Percentiles rank a stretch among this genome's conserved stretches.
These are phyloP conservation scores for Rhagonycha fulva DNA, from an alignment of 2,888 invertebrate species.

Conservation along the genomic window DNA sequence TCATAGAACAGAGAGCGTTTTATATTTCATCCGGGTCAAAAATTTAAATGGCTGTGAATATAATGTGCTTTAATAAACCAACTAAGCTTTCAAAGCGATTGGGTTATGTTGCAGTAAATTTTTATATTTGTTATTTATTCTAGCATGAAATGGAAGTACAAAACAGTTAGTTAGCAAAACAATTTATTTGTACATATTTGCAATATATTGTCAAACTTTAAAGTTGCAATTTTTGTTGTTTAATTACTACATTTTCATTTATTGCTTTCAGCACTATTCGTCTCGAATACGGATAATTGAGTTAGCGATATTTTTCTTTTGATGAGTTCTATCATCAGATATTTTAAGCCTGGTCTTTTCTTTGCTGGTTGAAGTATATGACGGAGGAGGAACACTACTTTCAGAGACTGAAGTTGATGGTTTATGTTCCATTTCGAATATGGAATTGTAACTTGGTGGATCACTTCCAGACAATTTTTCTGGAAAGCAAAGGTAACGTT, in stretches of 20 bases:
- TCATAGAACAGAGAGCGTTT: no score
- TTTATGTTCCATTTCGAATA: background rate
- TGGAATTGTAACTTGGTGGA: background rate
- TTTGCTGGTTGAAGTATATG: background rate
- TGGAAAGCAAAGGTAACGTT: background rate
- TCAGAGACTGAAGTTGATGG: background rate
- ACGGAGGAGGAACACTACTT: background rate
- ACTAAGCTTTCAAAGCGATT: no score
- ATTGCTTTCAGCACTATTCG: background rate
- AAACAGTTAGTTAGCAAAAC: background rate
- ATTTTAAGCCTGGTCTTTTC: background rate
- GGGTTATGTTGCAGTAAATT: no score
- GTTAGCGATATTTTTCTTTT: background rate
- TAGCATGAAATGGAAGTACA: background rate
- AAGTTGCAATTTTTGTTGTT: background rate
- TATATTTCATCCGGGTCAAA: no score
- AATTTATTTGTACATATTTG: background rate
- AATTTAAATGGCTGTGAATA: no score
- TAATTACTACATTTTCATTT: background rate
- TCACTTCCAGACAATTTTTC: background rate
- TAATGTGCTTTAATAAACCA: no score
- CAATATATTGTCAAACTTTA: background rate
- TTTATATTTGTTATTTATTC: no score
- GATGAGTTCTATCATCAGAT: background rate
- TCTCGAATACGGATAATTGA: background rate